These are phyloP conservation scores for Drosophila birchii DNA, from an alignment of 2,888 invertebrate species.

Conservation along the genomic window DNA sequence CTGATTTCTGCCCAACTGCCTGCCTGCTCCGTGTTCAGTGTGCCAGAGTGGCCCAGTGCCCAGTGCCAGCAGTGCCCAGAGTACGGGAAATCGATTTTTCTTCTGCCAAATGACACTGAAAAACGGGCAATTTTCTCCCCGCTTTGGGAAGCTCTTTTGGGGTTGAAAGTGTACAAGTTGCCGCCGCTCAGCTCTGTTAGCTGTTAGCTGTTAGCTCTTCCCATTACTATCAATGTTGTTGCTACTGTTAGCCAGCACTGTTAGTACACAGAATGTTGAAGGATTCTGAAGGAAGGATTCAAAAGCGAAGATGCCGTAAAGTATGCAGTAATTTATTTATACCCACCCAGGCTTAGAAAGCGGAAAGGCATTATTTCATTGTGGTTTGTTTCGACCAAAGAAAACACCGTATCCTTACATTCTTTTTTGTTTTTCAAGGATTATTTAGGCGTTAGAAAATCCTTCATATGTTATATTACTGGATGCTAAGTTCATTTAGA, in stretches of 20 bases:
- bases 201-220: conserved; percentile 21
- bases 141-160: conserved; percentile 43
- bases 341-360: neutral
- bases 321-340: neutral
- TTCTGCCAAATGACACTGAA: conserved; percentile 80
- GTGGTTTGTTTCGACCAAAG: neutral
- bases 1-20: conserved; percentile 80
- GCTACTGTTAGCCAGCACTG: neutral
- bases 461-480: too few relatives aligned
- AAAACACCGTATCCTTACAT: neutral
- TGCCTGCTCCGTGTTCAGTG: conserved; percentile 42
- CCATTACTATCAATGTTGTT: conserved; percentile 2
- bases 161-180: conserved; percentile 62
- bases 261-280: neutral
- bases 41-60: conserved; percentile 70
- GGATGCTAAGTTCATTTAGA: too few relatives aligned
- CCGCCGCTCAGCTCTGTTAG: conserved; percentile 6
- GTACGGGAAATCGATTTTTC: conserved; percentile 82
- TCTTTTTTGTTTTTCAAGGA: too few relatives aligned
- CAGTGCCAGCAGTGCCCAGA: conserved; percentile 40
- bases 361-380: too few relatives aligned
- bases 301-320: neutral
- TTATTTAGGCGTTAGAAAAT: too few relatives aligned
- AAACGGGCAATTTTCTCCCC: conserved; percentile 73
- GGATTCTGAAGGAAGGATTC: neutral